Evolutionary conservation across 2,113 vertebrate genomes (phyloP), one percentile per base, ranked within the genome.

Genomic region (Pampusana beccarii): DNA sequence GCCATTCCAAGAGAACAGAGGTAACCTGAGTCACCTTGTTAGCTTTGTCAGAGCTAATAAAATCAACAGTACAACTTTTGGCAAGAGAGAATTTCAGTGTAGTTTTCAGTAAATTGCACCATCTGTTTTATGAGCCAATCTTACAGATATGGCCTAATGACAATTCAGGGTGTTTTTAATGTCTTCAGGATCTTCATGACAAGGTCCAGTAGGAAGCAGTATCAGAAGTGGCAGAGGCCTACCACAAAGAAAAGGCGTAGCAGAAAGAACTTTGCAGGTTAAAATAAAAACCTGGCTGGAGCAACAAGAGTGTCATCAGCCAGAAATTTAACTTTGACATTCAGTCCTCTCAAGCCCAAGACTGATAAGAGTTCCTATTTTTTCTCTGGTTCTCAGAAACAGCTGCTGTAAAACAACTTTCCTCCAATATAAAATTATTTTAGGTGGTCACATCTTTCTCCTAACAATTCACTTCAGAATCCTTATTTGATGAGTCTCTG

Each of bases 1-100:
- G 91, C 86, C 69, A 66, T 78, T 89, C 67, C 86, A 91, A 83
- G 28, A 95, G 64, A 95, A 91, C 11, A 86, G 42, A 81, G 44
- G 60, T 80, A 95, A 83, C 88, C 69, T 74, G 58, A 92, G 86
- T 92, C 80, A 91, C 84, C 51, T 89, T 84, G 56, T 83, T 94
- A 88, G 90, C 40, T 91, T 95, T 92, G 86, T 92, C 86, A 95
- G 80, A 94, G 69, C 74, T 95, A 93, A 84, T 92, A 94, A 92
- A 94, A 91, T 88, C 83, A 93, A 86, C 44, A 67, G 71, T 44
- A 83, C 23, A 42, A 64, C 67, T 83, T 75, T 25, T 64, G 62
- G 75, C 71, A 96, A 82, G n/a, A 61, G 18, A 73, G n/a, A 70
- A 83, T 83, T 93, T 46, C 62, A 91, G 67, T 2, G 1, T 62